phyloP scores from a whole-genome alignment of 2,888 invertebrate species.

The Liodrosophila aerea region DNA sequence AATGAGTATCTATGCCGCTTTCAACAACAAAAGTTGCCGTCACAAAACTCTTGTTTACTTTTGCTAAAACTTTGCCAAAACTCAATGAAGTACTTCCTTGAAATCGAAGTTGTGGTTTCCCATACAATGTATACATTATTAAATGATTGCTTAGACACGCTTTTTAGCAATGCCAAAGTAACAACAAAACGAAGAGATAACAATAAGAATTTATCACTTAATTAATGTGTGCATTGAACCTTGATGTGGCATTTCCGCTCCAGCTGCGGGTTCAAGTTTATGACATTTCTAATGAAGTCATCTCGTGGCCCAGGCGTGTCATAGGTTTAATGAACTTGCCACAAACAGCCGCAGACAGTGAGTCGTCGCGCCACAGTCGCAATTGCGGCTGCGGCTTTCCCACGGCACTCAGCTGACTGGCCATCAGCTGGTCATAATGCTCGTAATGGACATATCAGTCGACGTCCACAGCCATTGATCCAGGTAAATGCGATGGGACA shows the following conservation, averaged over 20 bases:
- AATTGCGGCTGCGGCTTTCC: constrained; percentile 46
- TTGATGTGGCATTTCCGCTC: constrained; percentile 51
- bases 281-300: constrained; percentile 72
- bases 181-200: not conserved
- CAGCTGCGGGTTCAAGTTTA: constrained; percentile 65
- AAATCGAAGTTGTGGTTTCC: no score
- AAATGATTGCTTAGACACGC: constrained; percentile 25
- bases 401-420: constrained; percentile 48
- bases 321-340: constrained; percentile 63
- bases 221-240: constrained; percentile 63
- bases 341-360: constrained; percentile 22
- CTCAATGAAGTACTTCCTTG: no score
- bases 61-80: no score
- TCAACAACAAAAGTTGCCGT: no score
- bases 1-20: no score
- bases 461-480: constrained; percentile 29
- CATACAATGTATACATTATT: constrained; percentile 9
- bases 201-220: constrained; percentile 17
- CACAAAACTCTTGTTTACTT: no score
- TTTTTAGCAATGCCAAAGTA: constrained; percentile 39
- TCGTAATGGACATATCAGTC: constrained; percentile 39
- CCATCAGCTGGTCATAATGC: constrained; percentile 13
- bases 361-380: constrained; percentile 16
- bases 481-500: constrained; percentile 51
- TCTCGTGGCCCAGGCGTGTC: constrained; percentile 59